Evolutionary conservation across 2,113 vertebrate species (phyloP), one percentile per base, ranked within the genome.

Genomic region (Podarcis cretensis): DNA sequence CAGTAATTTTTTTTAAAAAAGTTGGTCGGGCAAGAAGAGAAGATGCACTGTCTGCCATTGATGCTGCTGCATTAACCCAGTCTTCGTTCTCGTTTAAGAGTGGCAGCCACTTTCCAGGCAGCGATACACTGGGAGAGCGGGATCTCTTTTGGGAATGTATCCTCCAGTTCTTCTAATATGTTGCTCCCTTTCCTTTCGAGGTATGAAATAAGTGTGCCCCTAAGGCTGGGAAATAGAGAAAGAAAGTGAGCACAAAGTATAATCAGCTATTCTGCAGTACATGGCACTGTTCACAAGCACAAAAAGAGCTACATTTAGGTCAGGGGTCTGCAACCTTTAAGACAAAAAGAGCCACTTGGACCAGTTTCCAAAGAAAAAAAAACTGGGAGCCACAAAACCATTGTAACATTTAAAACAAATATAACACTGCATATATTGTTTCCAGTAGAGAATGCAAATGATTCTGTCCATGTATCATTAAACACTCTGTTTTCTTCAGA

Each of bases 31-130:
- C 5, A 14, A 37, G 54, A n/a, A 25, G 21, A 77, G 13, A 32
- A 25, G 4, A n/a, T 40, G 21, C 59, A 30, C 6, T 0, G 57
- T 48, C 7, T 10, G 43, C 9, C 8, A 1, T 48, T 48, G 43
- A 9, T 9, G 43, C 43, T 48, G 43, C 43, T 25, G 2, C 13
- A 32, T 88, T 43, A 85, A 59, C 76, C 23, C 2, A 30, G 78
- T 9, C 94, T 94, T 0, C 94, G 96, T 40, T 97, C 96, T 40
- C 95, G 92, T 76, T 97, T 98, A 92, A 98, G 96, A 27, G 37
- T 0, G 1, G 98, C 96, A 0, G 97, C 97, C 1, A 96, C 94
- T 92, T 97, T 98, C 99, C 99, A 99, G 0, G 97, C 97, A 3
- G 97, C 96, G 0, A 97, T 78, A 2, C 95, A 98, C 0, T 96